phyloP scores from a whole-genome alignment of 2,888 invertebrate genomes.

The Erebia palarica region DNA sequence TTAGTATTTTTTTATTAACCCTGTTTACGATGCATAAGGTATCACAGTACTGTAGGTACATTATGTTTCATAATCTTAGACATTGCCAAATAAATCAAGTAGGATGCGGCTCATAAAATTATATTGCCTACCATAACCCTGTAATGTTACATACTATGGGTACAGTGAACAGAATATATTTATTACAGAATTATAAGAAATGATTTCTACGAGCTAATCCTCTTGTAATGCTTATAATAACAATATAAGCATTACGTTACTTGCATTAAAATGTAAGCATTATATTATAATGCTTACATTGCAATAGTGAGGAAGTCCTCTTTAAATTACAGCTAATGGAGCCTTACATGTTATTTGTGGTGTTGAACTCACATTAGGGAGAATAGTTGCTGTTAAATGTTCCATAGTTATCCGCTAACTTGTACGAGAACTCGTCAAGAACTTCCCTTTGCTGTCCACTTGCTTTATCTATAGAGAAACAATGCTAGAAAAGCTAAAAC shows the following conservation, averaged over 20 bases:
- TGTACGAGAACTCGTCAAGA: neutral
- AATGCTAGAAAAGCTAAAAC: neutral
- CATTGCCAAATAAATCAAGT: constrained; percentile 2
- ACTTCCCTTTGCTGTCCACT: neutral
- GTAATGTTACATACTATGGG: neutral
- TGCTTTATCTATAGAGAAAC: neutral
- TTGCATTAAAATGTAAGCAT: no score
- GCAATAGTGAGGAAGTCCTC: constrained; percentile 15
- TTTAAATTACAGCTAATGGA: constrained; percentile 23
- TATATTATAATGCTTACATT: no score
- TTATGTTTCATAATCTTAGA: constrained; percentile 7
- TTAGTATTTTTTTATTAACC: no score
- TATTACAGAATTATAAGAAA: no score
- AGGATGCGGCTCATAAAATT: constrained; percentile 19
- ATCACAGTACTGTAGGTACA: neutral
- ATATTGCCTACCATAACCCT: constrained; percentile 19
- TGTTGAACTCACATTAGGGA: constrained; percentile 12
- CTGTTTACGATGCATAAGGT: neutral
- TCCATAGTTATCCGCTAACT: neutral
- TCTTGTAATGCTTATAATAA: no score
- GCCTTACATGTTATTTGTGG: constrained; percentile 17
- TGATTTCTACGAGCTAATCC: no score
- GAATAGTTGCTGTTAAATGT: constrained; percentile 3
- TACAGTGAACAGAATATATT: no score
- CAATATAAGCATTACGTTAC: neutral